Base-by-base conservation (phyloP, 1,140 invertebrate genomes). In the Brachionus paranguensis region DNA sequence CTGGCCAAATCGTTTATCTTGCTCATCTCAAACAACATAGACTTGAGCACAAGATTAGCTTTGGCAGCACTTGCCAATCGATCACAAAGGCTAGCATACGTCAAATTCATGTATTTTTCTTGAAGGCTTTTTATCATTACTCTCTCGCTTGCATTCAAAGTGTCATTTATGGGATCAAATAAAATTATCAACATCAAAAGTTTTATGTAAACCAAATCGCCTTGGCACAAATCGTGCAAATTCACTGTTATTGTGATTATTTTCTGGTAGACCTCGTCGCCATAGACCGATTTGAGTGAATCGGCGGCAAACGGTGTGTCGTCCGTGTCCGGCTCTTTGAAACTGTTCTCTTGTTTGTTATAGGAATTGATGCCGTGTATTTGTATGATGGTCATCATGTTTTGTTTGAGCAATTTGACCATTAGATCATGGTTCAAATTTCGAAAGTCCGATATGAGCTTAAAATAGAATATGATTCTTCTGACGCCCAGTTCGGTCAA, bases 361-460 rank as follows among this genome's bases (percentile, higher is more conserved):
- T 64, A 81, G 10, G 78, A 81, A 64, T 64, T 81, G 24, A 81
- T 47, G 14, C 78, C 78, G 27, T 81, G 78, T 27, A 81, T 68
- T 81, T 81, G 78, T 43, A 81, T 43, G n/a, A 81, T 60, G 41
- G 24, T 81, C 78, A 81, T 81, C 78, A 81, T 81, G 60, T 60
- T 64, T 64, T 81, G 78, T 81, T 81, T 81, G 0, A 81, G 33
- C 12, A 81, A 17, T 64, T 81, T 81, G 17, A 81, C 41, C 78
- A 81, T 81, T 10, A 81, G 64, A 11, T 81, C 78, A 37, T 81
- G 78, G n/a, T 81, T 37, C 12, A 81, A 37, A 68, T 81, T 68
- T 20, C 78, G 50, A 81, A 81, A 81, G 29, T 81, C 78, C n/a
- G 78, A 24, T 29, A 81, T 81, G 0, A 81, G 53, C 24, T 81